Evolutionary conservation across 2,888 invertebrate genomes (phyloP).

Genomic region (Ectemnius cavifrons): DNA sequence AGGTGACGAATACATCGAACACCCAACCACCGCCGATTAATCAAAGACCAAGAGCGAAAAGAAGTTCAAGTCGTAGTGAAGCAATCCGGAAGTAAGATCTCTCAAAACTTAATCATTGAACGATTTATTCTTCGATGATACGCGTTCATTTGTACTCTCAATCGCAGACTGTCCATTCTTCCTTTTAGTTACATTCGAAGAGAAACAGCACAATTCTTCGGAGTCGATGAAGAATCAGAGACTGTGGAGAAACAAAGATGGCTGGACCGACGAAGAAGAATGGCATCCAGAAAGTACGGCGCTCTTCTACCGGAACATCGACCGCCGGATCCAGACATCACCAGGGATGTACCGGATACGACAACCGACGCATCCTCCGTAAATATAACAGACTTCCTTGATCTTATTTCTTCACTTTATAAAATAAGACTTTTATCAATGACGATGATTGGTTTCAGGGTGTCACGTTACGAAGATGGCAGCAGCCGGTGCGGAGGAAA

Average conservation of each 20-base stretch:
- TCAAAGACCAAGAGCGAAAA: constrained; percentile 79
- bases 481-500: constrained; percentile 81
- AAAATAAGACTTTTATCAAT: not conserved
- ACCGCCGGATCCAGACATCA: constrained; percentile 82
- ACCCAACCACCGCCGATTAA: constrained; percentile 74
- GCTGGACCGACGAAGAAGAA: constrained; percentile 88
- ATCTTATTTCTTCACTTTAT: not conserved
- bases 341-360: constrained; percentile 76
- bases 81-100: constrained; percentile 76
- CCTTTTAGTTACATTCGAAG: constrained; percentile 84
- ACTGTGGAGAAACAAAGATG: constrained; percentile 86
- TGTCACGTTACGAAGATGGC: constrained; percentile 78
- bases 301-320: constrained; percentile 82
- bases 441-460: constrained; percentile 76
- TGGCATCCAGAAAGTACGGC: constrained; percentile 86
- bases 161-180: not conserved
- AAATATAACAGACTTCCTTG: constrained; percentile 56
- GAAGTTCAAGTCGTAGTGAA: constrained; percentile 77
- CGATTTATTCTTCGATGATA: not conserved
- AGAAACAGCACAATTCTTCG: constrained; percentile 91
- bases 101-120: not conserved
- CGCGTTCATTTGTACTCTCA: not conserved
- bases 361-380: constrained; percentile 73
- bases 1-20: constrained; percentile 68
- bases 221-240: constrained; percentile 88